phyloP scores from a whole-genome alignment of 2,888 invertebrate species.

The Brenthis ino region DNA sequence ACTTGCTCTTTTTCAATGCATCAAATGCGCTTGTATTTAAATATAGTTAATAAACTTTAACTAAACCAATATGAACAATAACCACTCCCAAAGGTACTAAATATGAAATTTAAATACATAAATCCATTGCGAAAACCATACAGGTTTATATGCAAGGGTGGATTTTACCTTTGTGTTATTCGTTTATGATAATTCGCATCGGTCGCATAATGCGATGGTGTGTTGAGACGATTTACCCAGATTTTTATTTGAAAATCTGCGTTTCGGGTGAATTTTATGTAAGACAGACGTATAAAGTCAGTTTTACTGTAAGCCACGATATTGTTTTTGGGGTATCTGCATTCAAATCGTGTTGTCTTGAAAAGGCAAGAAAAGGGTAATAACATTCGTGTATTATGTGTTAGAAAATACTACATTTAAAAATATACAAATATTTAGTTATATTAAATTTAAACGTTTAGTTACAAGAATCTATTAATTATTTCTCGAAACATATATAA shows the following conservation, averaged over 20 bases:
- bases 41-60: too few species aligned
- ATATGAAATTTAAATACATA: constrained; percentile 40
- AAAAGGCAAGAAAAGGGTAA: constrained; percentile 1
- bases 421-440: neutral
- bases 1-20: too few species aligned
- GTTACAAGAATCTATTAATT: too few species aligned
- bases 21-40: too few species aligned
- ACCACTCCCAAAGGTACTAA: neutral
- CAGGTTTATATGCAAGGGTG: constrained; percentile 45
- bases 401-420: neutral
- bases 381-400: constrained; percentile 8
- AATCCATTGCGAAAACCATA: constrained; percentile 41
- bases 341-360: constrained; percentile 25
- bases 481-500: too few species aligned
- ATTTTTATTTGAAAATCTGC: constrained; percentile 64
- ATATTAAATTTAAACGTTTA: too few species aligned
- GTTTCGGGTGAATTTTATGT: constrained; percentile 60
- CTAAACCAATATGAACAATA: constrained; percentile 9
- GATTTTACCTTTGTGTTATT: constrained; percentile 49
- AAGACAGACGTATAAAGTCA: constrained; percentile 34
- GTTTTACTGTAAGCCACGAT: constrained; percentile 37
- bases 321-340: constrained; percentile 39
- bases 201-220: constrained; percentile 75
- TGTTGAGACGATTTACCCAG: constrained; percentile 55
- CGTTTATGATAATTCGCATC: constrained; percentile 74